A percentile compares a stretch with the other conserved stretches of the same genome.
These are phyloP conservation scores for Toxotes lorentzi DNA, from an alignment of 2,797 vertebrate species.

Conservation along the genomic window DNA sequence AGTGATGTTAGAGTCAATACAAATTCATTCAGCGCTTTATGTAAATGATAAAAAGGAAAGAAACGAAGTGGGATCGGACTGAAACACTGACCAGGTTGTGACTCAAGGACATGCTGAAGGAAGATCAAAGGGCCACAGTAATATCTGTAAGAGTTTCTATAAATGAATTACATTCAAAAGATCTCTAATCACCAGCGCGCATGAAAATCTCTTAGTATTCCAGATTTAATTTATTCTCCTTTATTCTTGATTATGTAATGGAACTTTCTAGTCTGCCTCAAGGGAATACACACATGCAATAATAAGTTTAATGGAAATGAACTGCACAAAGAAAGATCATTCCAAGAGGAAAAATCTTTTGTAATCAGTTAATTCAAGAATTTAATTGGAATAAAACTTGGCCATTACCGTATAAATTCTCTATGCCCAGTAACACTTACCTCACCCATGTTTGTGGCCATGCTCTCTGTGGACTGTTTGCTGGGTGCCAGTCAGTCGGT, in stretches of 20 bases:
- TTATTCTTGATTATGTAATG: not conserved
- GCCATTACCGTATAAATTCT: not conserved
- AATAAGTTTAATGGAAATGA: not conserved
- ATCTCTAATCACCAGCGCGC: slow-evolving; percentile 1
- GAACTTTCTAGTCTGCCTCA: not conserved
- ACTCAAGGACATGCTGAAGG: slow-evolving; percentile 25
- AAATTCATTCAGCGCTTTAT: slow-evolving; percentile 24
- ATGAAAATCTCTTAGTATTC: not conserved
- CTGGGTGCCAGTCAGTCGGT: not conserved
- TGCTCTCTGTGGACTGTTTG: not conserved
- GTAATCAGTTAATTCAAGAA: slow-evolving; percentile 4
- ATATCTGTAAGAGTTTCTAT: slow-evolving; percentile 11
- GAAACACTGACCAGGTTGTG: slow-evolving; percentile 5
- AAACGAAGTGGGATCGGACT: slow-evolving; percentile 31
- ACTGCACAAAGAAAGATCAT: slow-evolving; percentile 4
- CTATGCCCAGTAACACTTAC: not conserved
- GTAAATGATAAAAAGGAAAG: slow-evolving; percentile 33
- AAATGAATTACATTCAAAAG: not conserved
- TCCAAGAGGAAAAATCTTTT: not conserved
- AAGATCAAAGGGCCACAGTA: not conserved
- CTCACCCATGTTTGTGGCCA: not conserved
- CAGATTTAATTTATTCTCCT: not conserved
- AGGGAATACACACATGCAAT: not conserved
- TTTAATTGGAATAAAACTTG: not conserved
- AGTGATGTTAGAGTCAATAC: slow-evolving; percentile 11